A percentile compares a stretch with the other conserved stretches of the same genome.
These are phyloP conservation scores for Eulemur coronatus DNA, from an alignment of 2,797 vertebrate species.

Conservation along the genomic window DNA sequence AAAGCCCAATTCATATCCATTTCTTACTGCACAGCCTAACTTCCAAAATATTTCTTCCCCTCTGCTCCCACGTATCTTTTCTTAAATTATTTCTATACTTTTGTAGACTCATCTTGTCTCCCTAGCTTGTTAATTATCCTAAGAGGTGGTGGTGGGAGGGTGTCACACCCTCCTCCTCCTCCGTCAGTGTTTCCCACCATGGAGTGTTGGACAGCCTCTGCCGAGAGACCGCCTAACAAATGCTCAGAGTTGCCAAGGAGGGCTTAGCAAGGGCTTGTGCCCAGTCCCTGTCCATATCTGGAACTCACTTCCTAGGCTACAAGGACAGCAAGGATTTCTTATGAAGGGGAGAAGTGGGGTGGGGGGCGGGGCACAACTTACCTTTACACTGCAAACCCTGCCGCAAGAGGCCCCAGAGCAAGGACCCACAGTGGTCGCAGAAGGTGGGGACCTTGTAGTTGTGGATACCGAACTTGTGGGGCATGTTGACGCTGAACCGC, in stretches of 20 bases:
- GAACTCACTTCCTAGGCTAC: background rate
- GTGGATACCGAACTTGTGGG: conserved; percentile 97
- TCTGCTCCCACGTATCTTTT: background rate
- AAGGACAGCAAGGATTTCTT: background rate
- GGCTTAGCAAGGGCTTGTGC: background rate
- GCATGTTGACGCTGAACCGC: conserved; percentile 97
- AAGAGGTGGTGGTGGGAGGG: accelerated
- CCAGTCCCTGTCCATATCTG: background rate
- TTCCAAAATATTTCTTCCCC: background rate
- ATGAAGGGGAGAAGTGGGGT: background rate
- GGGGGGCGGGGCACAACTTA: conserved; percentile 78
- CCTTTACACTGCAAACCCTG: conserved; percentile 99
- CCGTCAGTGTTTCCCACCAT: background rate
- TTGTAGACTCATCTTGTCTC: background rate
- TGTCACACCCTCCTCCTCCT: too few species aligned
- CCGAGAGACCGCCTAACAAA: background rate
- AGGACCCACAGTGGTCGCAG: conserved; percentile 97
- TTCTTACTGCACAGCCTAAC: background rate
- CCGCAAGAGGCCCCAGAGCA: conserved; percentile 96
- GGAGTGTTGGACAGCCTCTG: too few species aligned
- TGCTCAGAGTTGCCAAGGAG: accelerated
- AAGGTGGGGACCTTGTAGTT: conserved; percentile 99
- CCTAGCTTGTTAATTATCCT: too few species aligned
- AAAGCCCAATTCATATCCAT: background rate
- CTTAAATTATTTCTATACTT: background rate